A percentile compares a stretch with the other conserved stretches of the same genome.
phyloP scores from a whole-genome alignment of 2,113 vertebrate species.

The Donacobius atricapilla region DNA sequence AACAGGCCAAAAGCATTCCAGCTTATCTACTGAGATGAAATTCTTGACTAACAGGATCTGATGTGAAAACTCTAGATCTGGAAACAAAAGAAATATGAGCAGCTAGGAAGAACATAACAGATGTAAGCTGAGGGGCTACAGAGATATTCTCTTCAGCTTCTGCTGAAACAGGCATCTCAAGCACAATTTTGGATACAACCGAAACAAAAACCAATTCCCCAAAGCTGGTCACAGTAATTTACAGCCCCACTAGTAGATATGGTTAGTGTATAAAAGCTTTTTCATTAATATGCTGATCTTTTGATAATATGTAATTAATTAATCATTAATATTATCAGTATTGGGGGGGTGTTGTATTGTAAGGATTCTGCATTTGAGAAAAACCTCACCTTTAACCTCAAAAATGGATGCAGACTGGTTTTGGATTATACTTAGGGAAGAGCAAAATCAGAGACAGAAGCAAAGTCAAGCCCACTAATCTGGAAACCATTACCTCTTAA shows the following conservation, averaged over 20 bases:
- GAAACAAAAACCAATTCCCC: background rate
- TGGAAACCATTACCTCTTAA: background rate
- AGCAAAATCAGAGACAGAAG: background rate
- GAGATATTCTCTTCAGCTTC: background rate
- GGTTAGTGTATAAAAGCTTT: background rate
- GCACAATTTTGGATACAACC: background rate
- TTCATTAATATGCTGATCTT: background rate
- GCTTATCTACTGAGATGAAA: background rate
- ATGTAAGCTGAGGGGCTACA: background rate
- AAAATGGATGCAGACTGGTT: background rate
- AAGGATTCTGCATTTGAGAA: background rate
- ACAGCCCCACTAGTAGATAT: background rate
- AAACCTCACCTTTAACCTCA: background rate
- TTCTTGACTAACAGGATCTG: background rate
- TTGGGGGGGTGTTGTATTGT: rapidly evolving
- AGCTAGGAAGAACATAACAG: background rate
- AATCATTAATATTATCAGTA: background rate
- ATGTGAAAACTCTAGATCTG: background rate
- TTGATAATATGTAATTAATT: background rate
- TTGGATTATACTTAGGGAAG: background rate
- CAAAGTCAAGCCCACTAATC: background rate
- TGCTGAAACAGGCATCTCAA: background rate
- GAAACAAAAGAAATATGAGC: background rate
- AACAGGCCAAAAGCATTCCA: background rate
- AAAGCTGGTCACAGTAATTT: background rate